Evolutionary conservation across 1,140 invertebrate genomes (phyloP).

Genomic region (Drosophila funebris): DNA sequence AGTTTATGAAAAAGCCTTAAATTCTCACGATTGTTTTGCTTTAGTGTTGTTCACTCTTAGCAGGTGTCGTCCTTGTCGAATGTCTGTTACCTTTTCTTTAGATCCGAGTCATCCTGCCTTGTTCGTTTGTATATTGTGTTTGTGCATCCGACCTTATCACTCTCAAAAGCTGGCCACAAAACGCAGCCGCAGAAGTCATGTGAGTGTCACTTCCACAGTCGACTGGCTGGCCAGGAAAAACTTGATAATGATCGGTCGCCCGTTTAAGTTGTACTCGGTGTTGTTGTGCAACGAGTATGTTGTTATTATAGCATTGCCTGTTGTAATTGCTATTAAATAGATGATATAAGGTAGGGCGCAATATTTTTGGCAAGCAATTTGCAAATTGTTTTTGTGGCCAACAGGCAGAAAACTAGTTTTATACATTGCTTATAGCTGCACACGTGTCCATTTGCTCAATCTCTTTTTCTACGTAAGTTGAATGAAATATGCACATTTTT

Average conservation of each 20-base stretch:
- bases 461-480: constrained; percentile 2
- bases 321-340: constrained; percentile 73
- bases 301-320: constrained; percentile 31
- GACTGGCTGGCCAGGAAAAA: constrained; percentile 15
- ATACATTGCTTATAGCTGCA: not conserved
- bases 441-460: constrained; percentile 49
- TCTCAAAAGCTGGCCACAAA: constrained; percentile 65
- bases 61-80: constrained; percentile 15
- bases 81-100: constrained; percentile 18
- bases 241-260: constrained; percentile 73
- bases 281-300: constrained; percentile 57
- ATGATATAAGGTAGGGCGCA: constrained; percentile 55
- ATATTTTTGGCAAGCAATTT: constrained; percentile 76
- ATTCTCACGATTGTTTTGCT: constrained; percentile 51
- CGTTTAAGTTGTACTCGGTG: constrained; percentile 69
- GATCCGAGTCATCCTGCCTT: not conserved
- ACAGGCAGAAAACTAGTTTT: constrained; percentile 10
- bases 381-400: constrained; percentile 71
- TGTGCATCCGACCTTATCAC: constrained; percentile 73
- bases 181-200: constrained; percentile 64
- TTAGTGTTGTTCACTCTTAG: constrained; percentile 40
- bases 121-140: constrained; percentile 59
- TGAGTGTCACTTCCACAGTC: constrained; percentile 48
- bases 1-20: constrained; percentile 74
- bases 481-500: constrained; percentile 54